These are phyloP conservation scores for Acropternis orthonyx DNA, from an alignment of 2,797 vertebrate species.

Conservation along the genomic window DNA sequence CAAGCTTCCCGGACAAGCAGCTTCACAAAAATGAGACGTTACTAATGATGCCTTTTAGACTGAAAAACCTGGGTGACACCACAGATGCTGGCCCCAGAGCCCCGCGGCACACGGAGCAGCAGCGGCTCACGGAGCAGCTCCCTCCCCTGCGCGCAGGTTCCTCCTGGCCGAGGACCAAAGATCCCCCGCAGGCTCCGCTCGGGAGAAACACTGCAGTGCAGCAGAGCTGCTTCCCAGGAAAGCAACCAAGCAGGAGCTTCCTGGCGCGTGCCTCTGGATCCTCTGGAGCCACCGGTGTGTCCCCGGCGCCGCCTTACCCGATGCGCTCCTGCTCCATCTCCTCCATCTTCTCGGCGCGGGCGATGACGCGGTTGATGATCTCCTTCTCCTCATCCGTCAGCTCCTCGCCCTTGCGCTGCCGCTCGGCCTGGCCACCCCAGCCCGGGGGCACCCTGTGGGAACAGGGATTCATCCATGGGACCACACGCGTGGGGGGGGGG, in stretches of 20 bases:
- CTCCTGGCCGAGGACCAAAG: not conserved
- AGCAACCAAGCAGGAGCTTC: not conserved
- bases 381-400: conserved; percentile 96
- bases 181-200: not conserved
- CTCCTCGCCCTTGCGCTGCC: conserved; percentile 79
- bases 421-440: conserved; percentile 68
- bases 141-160: not conserved
- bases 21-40: fast-evolving
- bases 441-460: conserved; percentile 63
- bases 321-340: conserved; percentile 90
- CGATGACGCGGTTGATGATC: conserved; percentile 92
- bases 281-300: not conserved
- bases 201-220: conserved; percentile 42
- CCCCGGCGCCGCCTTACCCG: conserved; percentile 69
- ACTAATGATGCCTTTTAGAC: fast-evolving
- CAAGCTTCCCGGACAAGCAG: fast-evolving
- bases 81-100: not conserved
- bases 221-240: conserved; percentile 4
- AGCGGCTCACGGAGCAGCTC: not conserved
- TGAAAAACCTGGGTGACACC: fast-evolving
- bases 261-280: not conserved
- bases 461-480: fast-evolving
- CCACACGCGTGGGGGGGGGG: fast-evolving
- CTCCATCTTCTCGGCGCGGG: conserved; percentile 90
- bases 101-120: not conserved